Conservation (phyloP, 2,113 vertebrate genomes). For the Electrona antarctica region DNA sequence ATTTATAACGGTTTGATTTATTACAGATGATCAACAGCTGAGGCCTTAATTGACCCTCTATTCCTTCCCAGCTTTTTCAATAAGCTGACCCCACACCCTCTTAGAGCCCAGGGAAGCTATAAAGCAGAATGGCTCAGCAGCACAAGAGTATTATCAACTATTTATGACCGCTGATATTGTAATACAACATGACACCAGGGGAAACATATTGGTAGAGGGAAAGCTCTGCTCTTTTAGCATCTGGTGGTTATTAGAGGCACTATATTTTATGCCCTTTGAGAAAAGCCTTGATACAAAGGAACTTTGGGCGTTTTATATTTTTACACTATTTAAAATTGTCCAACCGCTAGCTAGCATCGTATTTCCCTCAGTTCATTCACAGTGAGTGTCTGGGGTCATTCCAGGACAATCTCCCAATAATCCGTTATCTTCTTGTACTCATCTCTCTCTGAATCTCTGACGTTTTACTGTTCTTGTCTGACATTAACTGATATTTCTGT, state of each 20-base stretch:
- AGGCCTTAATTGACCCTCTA: slow-evolving; percentile 31
- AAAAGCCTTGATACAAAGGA: neutral
- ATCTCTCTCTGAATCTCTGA: neutral
- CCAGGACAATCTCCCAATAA: slow-evolving; percentile 26
- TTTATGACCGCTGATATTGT: slow-evolving; percentile 24
- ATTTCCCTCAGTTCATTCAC: neutral
- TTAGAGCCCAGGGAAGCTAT: slow-evolving; percentile 14
- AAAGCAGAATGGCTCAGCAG: slow-evolving; percentile 8
- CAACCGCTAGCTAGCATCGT: slow-evolving; percentile 11
- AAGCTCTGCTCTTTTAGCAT: neutral
- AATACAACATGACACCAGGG: slow-evolving; percentile 22
- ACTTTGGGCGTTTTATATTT: slow-evolving; percentile 1
- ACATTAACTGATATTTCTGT: neutral
- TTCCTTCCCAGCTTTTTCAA: slow-evolving; percentile 19
- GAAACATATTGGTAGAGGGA: slow-evolving; percentile 23
- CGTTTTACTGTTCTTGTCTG: neutral
- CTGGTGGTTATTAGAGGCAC: slow-evolving; percentile 24
- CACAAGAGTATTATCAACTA: slow-evolving; percentile 13
- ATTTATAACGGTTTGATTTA: slow-evolving; percentile 15
- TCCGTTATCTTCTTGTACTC: slow-evolving; percentile 3
- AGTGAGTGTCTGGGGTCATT: slow-evolving; percentile 25
- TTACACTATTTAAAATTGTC: slow-evolving; percentile 14
- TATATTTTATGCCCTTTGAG: slow-evolving; percentile 12
- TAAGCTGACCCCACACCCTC: slow-evolving; percentile 14
- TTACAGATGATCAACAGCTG: slow-evolving; percentile 7